These are phyloP conservation scores for Dryocosmus kuriphilus DNA, from an alignment of 2,888 invertebrate species.

Conservation along the genomic window DNA sequence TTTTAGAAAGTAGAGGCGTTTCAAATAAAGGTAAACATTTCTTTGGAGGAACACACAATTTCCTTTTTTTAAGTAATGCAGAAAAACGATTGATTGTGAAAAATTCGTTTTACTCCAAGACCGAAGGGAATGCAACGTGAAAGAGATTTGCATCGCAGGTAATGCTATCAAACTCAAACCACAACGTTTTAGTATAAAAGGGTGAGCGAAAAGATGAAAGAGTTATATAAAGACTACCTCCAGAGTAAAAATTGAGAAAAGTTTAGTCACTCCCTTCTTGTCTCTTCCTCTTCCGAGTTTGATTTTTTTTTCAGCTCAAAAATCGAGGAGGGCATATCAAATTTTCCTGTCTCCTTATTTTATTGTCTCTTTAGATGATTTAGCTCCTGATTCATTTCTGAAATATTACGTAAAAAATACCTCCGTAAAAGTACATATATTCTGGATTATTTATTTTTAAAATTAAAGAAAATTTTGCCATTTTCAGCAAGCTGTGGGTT, in stretches of 20 bases:
- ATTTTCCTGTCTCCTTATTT: too few species aligned
- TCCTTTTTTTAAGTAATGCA: too few species aligned
- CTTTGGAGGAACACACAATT: too few species aligned
- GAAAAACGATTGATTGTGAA: not conserved
- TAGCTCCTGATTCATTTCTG: not conserved
- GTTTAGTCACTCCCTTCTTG: not conserved
- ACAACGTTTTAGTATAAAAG: not conserved
- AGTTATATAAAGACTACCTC: constrained; percentile 37
- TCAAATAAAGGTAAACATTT: too few species aligned
- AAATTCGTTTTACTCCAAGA: not conserved
- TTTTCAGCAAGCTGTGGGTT: not conserved
- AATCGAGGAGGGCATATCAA: too few species aligned
- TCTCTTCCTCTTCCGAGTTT: not conserved
- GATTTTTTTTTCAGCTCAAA: not conserved
- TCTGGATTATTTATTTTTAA: too few species aligned
- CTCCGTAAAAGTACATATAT: too few species aligned
- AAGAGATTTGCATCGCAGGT: not conserved
- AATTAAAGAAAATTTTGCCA: not conserved
- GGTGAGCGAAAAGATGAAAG: constrained; percentile 47
- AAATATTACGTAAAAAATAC: too few species aligned
- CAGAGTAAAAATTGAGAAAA: constrained; percentile 34
- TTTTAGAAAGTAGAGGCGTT: too few species aligned
- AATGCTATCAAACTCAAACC: constrained; percentile 4
- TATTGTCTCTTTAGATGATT: not conserved
- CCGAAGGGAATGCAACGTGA: not conserved